A percentile compares a stretch with the other conserved stretches of the same genome.
Conservation (phyloP, 2,888 invertebrate genomes). For the Pseudolycoriella hygida region DNA sequence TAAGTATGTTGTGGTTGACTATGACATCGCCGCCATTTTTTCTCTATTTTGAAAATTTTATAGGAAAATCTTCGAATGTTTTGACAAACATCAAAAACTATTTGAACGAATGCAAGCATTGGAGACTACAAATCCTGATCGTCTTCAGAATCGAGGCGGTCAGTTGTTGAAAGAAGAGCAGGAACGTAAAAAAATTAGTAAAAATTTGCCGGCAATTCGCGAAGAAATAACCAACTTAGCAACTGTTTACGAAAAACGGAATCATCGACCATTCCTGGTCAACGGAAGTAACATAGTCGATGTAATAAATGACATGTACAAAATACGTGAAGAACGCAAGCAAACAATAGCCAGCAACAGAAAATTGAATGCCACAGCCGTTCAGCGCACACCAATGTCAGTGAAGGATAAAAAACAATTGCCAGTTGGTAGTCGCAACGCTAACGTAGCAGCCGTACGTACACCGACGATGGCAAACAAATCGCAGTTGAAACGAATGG, state of each 20-base stretch:
- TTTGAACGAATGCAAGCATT: conserved; percentile 62
- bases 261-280: conserved; percentile 38
- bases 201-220: conserved; percentile 56
- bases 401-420: not conserved
- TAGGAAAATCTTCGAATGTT: conserved; percentile 44
- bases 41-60: conserved; percentile 3
- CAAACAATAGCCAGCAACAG: conserved; percentile 12
- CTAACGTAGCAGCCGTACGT: too few relatives aligned
- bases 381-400: not conserved
- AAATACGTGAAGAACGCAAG: conserved; percentile 34
- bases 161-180: conserved; percentile 72
- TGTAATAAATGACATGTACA: conserved; percentile 42
- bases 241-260: conserved; percentile 33
- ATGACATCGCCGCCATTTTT: conserved; percentile 5
- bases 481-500: conserved; percentile 4
- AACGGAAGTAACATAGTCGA: conserved; percentile 44
- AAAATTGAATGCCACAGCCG: not conserved
- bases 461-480: not conserved
- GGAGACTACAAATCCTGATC: conserved; percentile 62
- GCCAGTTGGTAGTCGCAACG: too few relatives aligned
- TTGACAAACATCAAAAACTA: conserved; percentile 45
- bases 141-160: conserved; percentile 77
- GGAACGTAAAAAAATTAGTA: conserved; percentile 59
- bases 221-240: conserved; percentile 39
- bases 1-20: conserved; percentile 34